Evolutionary conservation across 2,797 vertebrate genomes (phyloP), one percentile per base, ranked within the genome.

Genomic region (Poeciliopsis gracilis): DNA sequence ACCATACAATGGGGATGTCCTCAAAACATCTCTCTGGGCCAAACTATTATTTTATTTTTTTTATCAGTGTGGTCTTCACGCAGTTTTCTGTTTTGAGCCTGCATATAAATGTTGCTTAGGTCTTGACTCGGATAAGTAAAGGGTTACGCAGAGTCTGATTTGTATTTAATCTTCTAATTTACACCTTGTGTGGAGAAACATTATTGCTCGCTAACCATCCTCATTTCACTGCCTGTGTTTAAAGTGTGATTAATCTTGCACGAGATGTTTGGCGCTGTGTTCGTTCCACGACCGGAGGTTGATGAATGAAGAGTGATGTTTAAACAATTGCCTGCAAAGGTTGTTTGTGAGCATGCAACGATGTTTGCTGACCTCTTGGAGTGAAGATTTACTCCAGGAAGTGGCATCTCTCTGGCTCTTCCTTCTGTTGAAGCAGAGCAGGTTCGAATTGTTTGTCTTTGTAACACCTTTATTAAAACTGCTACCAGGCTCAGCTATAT

Each of bases 221-320:
- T 89, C 82, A 88, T 95, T 93, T 94, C 87, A 90, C 89, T 91
- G 87, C 78, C 88, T 86, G 77, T 59, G 45, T 90, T 92, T 89
- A 85, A 82, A 87, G 78, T 86, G 86, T 83, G 86, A 94, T 93
- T 91, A 93, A 90, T 93, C 85, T 93, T 82, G 84, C 87, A 90
- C 83, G 83, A 88, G 86, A 85, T 81, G 82, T 90, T 91, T 84
- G 83, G 80, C 77, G 30, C 80, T 3, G 20, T 18, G 76, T 80
- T 75, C 28, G 3, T 73, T 28, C 18, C 7, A 4, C 25, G 51
- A 76, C 73, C 76, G 79, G 30, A 73, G 53, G 57, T 38, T 73
- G 86, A 87, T 83, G 85, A 76, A 77, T 81, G 80, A 79, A 72
- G 79, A 84, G 77, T 8, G 51, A 69, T 53, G 82, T 73, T 77